These are phyloP conservation scores for Syngnathus acus DNA, from an alignment of 2,797 vertebrate genomes.

Conservation along the genomic window DNA sequence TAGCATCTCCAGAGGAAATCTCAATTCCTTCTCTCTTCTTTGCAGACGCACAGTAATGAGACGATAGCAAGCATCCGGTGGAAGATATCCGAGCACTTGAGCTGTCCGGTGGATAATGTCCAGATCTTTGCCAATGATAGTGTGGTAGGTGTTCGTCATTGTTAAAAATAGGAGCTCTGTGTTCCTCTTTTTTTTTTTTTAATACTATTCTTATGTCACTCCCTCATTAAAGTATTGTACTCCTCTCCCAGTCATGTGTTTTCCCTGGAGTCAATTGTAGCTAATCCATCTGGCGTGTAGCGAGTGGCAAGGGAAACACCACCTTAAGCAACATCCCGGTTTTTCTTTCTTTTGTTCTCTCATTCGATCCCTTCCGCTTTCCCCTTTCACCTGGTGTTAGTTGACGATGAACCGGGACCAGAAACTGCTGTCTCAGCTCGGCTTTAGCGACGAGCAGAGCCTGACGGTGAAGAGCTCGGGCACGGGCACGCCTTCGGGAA, in stretches of 20 bases:
- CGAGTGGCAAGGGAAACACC: constrained; percentile 29
- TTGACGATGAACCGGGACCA: constrained; percentile 97
- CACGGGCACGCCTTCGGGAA: constrained; percentile 91
- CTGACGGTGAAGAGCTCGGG: constrained; percentile 95
- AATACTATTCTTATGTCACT: constrained; percentile 5
- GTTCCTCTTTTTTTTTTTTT: constrained; percentile 1
- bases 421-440: constrained; percentile 93
- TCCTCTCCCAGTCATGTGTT: constrained; percentile 17
- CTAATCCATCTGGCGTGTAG: neutral
- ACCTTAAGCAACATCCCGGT: constrained; percentile 6
- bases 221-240: constrained; percentile 16
- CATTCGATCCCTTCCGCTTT: constrained; percentile 8
- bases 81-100: constrained; percentile 94
- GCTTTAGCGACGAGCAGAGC: constrained; percentile 90
- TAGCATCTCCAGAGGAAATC: constrained; percentile 9
- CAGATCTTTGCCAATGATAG: constrained; percentile 98
- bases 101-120: constrained; percentile 92
- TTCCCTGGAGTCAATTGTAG: constrained; percentile 20
- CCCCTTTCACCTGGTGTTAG: constrained; percentile 51
- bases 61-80: constrained; percentile 93
- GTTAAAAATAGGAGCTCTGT: neutral
- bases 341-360: constrained; percentile 14
- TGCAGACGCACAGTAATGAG: constrained; percentile 97
- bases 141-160: constrained; percentile 75
- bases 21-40: neutral